Evolutionary conservation across 2,797 vertebrate genomes (phyloP), one percentile per base, ranked within the genome.

Genomic region (Dallia pectoralis): DNA sequence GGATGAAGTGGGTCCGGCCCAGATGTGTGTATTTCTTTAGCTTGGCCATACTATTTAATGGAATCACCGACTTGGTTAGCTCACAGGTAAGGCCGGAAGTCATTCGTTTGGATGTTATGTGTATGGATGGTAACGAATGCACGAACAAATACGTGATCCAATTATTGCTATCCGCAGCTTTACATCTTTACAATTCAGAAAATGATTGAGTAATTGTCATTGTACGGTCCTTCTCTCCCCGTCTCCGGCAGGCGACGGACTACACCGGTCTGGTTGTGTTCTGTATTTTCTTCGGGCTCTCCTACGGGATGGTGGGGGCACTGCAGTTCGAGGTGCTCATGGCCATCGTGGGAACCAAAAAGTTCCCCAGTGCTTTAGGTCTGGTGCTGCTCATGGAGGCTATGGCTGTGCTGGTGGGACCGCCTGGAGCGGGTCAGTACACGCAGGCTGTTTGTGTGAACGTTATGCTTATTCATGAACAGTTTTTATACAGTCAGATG

Each of bases 241-340:
- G 22, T n/a, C 25, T 25, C 33, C 16, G 27, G 22, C 78, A 91
- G 90, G 77, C 89, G 14, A 81, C 80, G 0, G 88, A 93, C 83
- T 99, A 98, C 0, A 0, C 73, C 0, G 87, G 94, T 7, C 89
- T 98, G 70, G 96, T 95, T 44, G 89, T 95, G 53, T 99, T 95
- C 82, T 98, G 96, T 77, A 90, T 98, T 91, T 99, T 99, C 90
- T 99, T 98, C 22, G 97, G 97, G 76, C 85, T 99, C 85, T 98
- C 97, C 63, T 98, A 99, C 0, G 97, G 97, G 75, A 99, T 99
- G 97, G 97, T 99, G 86, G 97, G 97, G 0, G 97, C 97, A 1
- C 91, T 99, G 80, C 97, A 99, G 88, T 99, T 99, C 72, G 97
- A 99, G 89, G 97, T 99, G 73, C 95, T 99, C 77, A 99, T 98